Percentiles rank a stretch among this genome's conserved stretches.
Evolutionary conservation across 2,113 vertebrate species (phyloP).

Genomic region (Hyperopisus bebe): DNA sequence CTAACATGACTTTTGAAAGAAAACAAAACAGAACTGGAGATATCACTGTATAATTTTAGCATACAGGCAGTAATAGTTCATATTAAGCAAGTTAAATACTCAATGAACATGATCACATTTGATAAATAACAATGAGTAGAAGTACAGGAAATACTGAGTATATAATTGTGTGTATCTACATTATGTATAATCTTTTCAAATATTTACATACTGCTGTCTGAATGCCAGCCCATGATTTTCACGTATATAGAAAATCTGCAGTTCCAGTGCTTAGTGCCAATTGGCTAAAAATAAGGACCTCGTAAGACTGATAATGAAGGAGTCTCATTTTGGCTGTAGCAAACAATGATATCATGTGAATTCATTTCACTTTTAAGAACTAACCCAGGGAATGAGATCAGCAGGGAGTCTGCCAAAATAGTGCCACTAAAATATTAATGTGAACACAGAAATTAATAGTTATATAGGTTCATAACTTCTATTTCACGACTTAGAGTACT

Average conservation of each 20-base stretch:
- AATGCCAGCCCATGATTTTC: slow-evolving; percentile 11
- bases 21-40: slow-evolving; percentile 17
- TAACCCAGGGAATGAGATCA: not conserved
- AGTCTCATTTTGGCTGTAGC: not conserved
- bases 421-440: slow-evolving; percentile 6
- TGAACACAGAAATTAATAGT: not conserved
- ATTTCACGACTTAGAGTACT: not conserved
- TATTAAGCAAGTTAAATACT: slow-evolving; percentile 35
- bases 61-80: slow-evolving; percentile 36
- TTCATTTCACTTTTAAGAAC: not conserved
- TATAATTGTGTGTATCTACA: slow-evolving; percentile 32
- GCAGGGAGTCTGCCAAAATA: not conserved
- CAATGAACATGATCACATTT: slow-evolving; percentile 32
- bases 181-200: slow-evolving; percentile 24
- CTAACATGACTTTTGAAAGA: slow-evolving; percentile 11
- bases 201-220: slow-evolving; percentile 33
- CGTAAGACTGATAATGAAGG: not conserved
- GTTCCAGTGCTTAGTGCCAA: not conserved
- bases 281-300: slow-evolving; percentile 1
- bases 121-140: slow-evolving; percentile 30
- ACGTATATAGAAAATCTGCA: not conserved
- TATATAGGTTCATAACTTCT: not conserved
- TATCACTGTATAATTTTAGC: slow-evolving; percentile 23
- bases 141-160: slow-evolving; percentile 47
- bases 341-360: not conserved